phyloP scores from a whole-genome alignment of 64 coral and sea anemone genomes.

The Dendrophyllia cribrosa region DNA sequence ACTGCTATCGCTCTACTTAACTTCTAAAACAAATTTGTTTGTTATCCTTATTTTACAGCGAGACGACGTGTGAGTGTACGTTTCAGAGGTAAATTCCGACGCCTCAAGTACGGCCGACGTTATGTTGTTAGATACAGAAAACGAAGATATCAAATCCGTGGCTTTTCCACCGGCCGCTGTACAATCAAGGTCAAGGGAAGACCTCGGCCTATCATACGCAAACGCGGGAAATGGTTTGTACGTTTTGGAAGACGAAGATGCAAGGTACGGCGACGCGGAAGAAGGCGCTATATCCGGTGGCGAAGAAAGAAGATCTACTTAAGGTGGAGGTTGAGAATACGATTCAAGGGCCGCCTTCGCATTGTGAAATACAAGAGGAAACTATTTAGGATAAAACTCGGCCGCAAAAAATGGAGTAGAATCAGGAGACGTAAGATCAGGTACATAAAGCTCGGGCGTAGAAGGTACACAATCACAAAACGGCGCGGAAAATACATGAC shows the following conservation, averaged over 20 bases:
- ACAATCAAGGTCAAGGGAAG: background rate
- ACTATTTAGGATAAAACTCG: background rate
- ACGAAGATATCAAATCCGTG: slow-evolving; percentile 26
- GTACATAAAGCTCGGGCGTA: background rate
- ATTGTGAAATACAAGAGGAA: background rate
- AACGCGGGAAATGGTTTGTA: background rate
- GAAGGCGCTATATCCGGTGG: background rate
- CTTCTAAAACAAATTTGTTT: background rate
- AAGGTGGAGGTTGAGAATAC: background rate
- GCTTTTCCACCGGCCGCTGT: background rate
- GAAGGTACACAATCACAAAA: background rate
- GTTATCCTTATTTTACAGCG: background rate
- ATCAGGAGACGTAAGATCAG: background rate
- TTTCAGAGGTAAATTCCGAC: slow-evolving; percentile 3
- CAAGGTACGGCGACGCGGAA: background rate
- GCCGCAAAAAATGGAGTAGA: background rate
- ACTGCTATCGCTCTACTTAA: background rate
- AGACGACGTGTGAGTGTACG: background rate
- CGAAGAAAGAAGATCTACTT: background rate
- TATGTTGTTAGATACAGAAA: background rate
- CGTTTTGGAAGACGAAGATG: background rate
- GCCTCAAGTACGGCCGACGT: background rate
- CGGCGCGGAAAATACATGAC: background rate
- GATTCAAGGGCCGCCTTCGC: slow-evolving; percentile 4
- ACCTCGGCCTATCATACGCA: background rate